These are phyloP conservation scores for Volucella zonaria DNA, from an alignment of 2,888 invertebrate genomes.

Conservation along the genomic window DNA sequence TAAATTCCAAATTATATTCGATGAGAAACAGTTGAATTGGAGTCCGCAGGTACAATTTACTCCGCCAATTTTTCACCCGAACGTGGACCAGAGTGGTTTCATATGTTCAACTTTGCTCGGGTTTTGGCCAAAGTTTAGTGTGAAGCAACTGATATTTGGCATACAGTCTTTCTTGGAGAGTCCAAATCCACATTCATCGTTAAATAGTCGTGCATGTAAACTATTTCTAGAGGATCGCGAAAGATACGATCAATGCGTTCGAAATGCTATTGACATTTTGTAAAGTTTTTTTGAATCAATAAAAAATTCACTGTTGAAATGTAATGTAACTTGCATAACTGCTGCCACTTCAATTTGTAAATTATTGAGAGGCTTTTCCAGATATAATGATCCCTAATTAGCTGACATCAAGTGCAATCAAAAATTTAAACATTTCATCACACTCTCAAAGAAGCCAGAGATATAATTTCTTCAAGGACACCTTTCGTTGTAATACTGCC, in stretches of 20 bases:
- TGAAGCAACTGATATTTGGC: conserved; percentile 56
- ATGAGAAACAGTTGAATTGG: not conserved
- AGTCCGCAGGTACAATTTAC: not conserved
- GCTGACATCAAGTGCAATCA: too few species aligned
- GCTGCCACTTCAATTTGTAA: not conserved
- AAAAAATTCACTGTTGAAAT: not conserved
- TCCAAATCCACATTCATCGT: conserved; percentile 40
- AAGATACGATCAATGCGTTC: conserved; percentile 42
- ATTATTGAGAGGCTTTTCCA: too few species aligned
- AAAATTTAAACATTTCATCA: too few species aligned
- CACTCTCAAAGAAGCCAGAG: too few species aligned
- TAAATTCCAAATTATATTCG: conserved; percentile 39
- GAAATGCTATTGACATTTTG: conserved; percentile 8
- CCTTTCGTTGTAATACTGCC: too few species aligned
- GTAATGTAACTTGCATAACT: not conserved
- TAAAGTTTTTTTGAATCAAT: not conserved
- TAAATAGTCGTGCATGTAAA: conserved; percentile 29
- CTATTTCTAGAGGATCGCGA: conserved; percentile 20
- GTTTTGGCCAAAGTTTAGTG: conserved; percentile 37
- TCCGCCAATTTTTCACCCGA: conserved; percentile 66
- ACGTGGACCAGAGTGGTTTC: conserved; percentile 34
- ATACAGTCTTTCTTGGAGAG: conserved; percentile 61
- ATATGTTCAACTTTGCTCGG: conserved; percentile 27
- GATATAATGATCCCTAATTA: too few species aligned
- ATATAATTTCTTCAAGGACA: too few species aligned